Percentiles rank a stretch among this genome's conserved stretches.
These are phyloP conservation scores for Cariama cristata DNA, from an alignment of 2,113 vertebrate species.

Conservation along the genomic window DNA sequence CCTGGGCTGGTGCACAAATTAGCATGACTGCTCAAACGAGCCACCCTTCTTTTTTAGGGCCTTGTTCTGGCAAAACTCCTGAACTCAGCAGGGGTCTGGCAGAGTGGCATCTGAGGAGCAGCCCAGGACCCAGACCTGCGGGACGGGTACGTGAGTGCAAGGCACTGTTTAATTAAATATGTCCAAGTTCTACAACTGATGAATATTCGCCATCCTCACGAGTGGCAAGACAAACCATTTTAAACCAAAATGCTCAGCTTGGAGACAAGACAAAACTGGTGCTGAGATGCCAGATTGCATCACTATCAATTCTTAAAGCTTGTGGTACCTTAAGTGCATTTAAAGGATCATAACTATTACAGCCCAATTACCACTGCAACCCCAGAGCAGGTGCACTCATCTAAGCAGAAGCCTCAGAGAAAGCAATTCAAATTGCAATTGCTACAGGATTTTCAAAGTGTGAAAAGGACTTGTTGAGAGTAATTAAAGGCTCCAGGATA, in stretches of 20 bases:
- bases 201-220: background rate
- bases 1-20: background rate
- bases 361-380: conserved; percentile 52
- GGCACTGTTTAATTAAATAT: background rate
- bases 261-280: background rate
- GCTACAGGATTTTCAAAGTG: conserved; percentile 48
- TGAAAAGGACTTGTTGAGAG: conserved; percentile 36
- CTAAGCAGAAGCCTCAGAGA: conserved; percentile 39
- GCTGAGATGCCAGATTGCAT: conserved; percentile 32
- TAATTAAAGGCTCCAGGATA: conserved; percentile 44
- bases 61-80: conserved; percentile 24
- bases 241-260: conserved; percentile 6
- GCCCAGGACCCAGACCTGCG: background rate
- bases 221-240: background rate
- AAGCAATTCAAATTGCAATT: conserved; percentile 45
- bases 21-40: conserved; percentile 1
- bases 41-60: background rate
- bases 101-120: background rate
- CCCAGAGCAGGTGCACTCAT: conserved; percentile 60
- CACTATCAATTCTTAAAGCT: conserved; percentile 26
- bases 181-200: background rate
- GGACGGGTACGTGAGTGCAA: background rate
- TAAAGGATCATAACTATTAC: conserved; percentile 70
- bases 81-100: background rate
- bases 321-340: conserved; percentile 69